Evolutionary conservation across 2,113 vertebrate species (phyloP).

Genomic region (Hippocampus mohnikei): DNA sequence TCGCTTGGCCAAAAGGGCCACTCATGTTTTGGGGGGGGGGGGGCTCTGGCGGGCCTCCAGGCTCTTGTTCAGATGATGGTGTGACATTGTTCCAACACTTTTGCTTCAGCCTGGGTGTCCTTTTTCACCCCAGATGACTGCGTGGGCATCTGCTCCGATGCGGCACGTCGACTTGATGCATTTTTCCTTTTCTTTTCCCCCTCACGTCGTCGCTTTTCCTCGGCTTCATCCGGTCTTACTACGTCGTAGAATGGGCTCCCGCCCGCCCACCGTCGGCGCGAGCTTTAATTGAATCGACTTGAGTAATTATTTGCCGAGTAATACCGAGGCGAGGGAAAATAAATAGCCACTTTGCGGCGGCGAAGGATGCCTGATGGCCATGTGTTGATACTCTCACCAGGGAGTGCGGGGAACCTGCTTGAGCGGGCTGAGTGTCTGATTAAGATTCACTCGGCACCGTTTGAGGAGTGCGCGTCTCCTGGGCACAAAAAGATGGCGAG

Average conservation of each 20-base stretch:
- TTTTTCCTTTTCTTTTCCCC: background rate
- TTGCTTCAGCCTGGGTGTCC: slow-evolving; percentile 47
- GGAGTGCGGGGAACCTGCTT: slow-evolving; percentile 63
- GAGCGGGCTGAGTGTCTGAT: slow-evolving; percentile 66
- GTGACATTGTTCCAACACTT: slow-evolving; percentile 66
- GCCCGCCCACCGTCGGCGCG: slow-evolving; percentile 40
- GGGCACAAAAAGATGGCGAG: slow-evolving; percentile 59
- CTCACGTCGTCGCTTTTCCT: slow-evolving; percentile 56
- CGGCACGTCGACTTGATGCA: slow-evolving; percentile 46
- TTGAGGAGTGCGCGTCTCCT: slow-evolving; percentile 66
- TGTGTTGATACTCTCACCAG: slow-evolving; percentile 69
- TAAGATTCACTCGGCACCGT: slow-evolving; percentile 68
- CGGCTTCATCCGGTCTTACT: slow-evolving; percentile 31
- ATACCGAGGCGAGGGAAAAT: slow-evolving; percentile 62
- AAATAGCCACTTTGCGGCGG: slow-evolving; percentile 67
- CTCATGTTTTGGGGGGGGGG: slow-evolving; percentile 28
- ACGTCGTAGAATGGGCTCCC: background rate
- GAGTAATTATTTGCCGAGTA: slow-evolving; percentile 72
- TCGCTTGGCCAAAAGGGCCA: slow-evolving; percentile 14
- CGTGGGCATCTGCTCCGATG: slow-evolving; percentile 54
- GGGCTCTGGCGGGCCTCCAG: slow-evolving; percentile 54
- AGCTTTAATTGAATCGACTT: slow-evolving; percentile 66
- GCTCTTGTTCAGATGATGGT: slow-evolving; percentile 48
- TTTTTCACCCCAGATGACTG: slow-evolving; percentile 60
- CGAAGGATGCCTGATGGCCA: slow-evolving; percentile 69